These are phyloP conservation scores for Subanguina moxae DNA, from an alignment of 1,140 invertebrate genomes.

Conservation along the genomic window DNA sequence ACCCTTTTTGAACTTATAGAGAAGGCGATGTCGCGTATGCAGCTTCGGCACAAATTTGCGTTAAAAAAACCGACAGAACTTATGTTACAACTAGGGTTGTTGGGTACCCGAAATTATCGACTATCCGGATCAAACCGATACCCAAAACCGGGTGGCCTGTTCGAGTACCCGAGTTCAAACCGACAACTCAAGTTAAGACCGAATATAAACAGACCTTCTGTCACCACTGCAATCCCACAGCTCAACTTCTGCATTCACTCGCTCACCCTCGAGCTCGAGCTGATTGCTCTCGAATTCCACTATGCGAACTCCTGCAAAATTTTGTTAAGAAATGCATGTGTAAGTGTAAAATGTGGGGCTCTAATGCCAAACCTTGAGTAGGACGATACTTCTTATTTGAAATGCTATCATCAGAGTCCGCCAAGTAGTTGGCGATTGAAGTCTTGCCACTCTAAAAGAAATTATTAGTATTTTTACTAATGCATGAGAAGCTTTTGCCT, in stretches of 20 bases:
- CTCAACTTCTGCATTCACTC: conserved; percentile 67
- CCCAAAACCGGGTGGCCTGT: too few relatives aligned
- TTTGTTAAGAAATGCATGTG: too few relatives aligned
- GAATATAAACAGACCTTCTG: conserved; percentile 58
- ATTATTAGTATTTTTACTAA: conserved; percentile 11
- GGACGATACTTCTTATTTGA: conserved; percentile 66
- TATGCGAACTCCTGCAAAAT: conserved; percentile 62
- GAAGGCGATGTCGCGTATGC: too few relatives aligned
- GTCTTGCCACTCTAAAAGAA: conserved; percentile 69
- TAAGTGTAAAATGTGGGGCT: too few relatives aligned
- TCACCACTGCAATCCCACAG: conserved; percentile 73
- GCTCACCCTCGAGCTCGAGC: conserved; percentile 63
- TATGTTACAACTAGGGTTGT: too few relatives aligned
- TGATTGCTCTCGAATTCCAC: conserved; percentile 69
- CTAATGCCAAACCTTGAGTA: conserved; percentile 69
- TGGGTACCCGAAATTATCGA: too few relatives aligned
- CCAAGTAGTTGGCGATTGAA: conserved; percentile 68
- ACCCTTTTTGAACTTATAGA: too few relatives aligned
- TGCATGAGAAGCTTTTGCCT: conserved; percentile 17
- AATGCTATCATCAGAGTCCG: conserved; percentile 67
- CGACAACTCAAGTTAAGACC: too few relatives aligned
- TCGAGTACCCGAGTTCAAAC: too few relatives aligned
- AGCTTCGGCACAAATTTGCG: too few relatives aligned
- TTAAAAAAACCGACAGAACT: too few relatives aligned
- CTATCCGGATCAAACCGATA: too few relatives aligned